These are phyloP conservation scores for Lophura swinhoii DNA, from an alignment of 2,797 vertebrate genomes.

Conservation along the genomic window DNA sequence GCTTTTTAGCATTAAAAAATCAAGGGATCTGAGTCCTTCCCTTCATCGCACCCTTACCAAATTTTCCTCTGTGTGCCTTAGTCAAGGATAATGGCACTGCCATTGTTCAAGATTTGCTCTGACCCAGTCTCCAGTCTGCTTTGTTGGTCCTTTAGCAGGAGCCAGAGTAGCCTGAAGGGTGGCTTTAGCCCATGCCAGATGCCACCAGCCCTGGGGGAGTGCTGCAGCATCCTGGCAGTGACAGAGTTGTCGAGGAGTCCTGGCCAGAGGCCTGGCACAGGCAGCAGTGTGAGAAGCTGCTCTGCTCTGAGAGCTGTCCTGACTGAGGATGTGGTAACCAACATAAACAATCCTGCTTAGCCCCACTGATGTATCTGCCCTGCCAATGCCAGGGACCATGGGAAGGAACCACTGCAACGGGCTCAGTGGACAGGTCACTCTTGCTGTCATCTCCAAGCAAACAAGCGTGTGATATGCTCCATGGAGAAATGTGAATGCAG, in stretches of 20 bases:
- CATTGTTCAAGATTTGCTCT: not conserved
- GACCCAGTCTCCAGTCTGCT: not conserved
- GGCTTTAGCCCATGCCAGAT: not conserved
- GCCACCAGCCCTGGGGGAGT: not conserved
- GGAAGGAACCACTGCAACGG: accelerated
- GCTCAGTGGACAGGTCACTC: not conserved
- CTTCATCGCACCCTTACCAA: not conserved
- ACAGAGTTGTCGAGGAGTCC: not conserved
- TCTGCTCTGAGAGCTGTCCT: not conserved
- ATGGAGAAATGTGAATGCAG: not conserved
- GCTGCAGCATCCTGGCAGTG: not conserved
- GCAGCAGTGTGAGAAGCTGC: not conserved
- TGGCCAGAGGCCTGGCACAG: not conserved
- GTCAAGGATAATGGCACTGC: not conserved
- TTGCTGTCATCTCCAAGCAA: not conserved
- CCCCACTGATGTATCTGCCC: not conserved
- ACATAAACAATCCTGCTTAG: not conserved
- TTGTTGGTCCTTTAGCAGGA: conserved; percentile 6
- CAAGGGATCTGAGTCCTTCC: not conserved
- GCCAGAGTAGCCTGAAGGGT: not conserved
- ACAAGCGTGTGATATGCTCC: not conserved
- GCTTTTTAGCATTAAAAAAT: not conserved
- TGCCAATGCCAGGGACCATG: not conserved
- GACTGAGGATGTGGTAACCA: not conserved
- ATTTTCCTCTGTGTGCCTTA: not conserved